A percentile compares a stretch with the other conserved stretches of the same genome.
Conservation (phyloP, 2,113 vertebrate species). For the Ariopsis seemanni region DNA sequence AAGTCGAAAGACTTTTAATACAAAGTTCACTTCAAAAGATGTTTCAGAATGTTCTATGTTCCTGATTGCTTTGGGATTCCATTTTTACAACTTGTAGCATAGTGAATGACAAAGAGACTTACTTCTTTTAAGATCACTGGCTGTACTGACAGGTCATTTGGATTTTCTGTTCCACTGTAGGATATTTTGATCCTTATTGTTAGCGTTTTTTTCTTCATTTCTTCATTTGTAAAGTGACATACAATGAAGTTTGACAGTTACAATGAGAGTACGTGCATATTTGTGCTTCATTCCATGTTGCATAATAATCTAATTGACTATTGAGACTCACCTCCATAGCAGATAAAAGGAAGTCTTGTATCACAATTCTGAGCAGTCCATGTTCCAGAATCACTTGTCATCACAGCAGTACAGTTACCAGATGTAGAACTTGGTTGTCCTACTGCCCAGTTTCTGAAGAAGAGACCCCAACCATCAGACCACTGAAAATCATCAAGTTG, state of each 20-base stretch:
- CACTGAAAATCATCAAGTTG: slow-evolving; percentile 28
- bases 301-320: background rate
- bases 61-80: background rate
- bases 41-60: background rate
- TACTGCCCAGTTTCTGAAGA: slow-evolving; percentile 38
- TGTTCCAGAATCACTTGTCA: background rate
- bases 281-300: background rate
- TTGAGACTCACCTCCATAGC: slow-evolving; percentile 27
- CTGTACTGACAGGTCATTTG: slow-evolving; percentile 10
- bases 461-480: slow-evolving; percentile 24
- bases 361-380: slow-evolving; percentile 5
- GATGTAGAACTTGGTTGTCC: slow-evolving; percentile 4
- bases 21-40: background rate
- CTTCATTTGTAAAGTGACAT: background rate
- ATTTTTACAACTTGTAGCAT: background rate
- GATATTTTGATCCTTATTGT: slow-evolving; percentile 8
- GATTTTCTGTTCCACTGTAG: background rate
- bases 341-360: background rate
- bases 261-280: background rate
- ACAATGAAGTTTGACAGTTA: background rate
- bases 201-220: background rate
- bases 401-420: slow-evolving; percentile 5
- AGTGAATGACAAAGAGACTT: background rate
- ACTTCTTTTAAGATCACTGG: slow-evolving; percentile 17
- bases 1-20: background rate